Conservation (phyloP, 2,888 invertebrate species). For the Lycophotia porphyrea region DNA sequence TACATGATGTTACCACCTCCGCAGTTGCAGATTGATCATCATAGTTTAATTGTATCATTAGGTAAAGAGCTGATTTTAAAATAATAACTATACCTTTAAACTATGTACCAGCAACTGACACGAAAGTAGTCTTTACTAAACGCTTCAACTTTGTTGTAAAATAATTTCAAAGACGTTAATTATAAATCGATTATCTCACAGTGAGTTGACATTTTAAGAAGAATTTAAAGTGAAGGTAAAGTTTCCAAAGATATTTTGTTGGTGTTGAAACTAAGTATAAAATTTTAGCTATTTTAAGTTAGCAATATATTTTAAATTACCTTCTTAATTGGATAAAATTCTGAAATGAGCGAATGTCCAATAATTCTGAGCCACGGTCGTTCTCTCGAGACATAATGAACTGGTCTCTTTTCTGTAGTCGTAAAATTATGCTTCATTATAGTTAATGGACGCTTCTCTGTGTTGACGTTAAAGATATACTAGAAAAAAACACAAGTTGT, state of each 20-base stretch:
- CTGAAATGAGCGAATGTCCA: constrained; percentile 12
- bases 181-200: constrained; percentile 64
- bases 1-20: neutral
- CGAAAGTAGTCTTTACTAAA: constrained; percentile 22
- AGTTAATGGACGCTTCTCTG: constrained; percentile 23
- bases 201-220: constrained; percentile 65
- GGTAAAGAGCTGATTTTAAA: neutral
- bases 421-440: constrained; percentile 38
- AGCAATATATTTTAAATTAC: constrained; percentile 33
- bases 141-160: constrained; percentile 32
- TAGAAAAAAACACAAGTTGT: neutral
- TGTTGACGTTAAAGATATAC: constrained; percentile 1
- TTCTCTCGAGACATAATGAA: constrained; percentile 36
- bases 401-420: constrained; percentile 2
- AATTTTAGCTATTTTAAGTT: constrained; percentile 19
- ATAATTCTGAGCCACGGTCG: constrained; percentile 13
- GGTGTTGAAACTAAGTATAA: constrained; percentile 4
- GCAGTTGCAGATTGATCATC: neutral
- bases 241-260: constrained; percentile 48
- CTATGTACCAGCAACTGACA: constrained; percentile 3
- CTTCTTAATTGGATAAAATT: constrained; percentile 30
- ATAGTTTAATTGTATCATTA: neutral
- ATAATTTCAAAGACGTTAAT: constrained; percentile 48
- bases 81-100: neutral
- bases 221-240: constrained; percentile 54